Evolutionary conservation across 2,797 vertebrate genomes (phyloP).

Genomic region (Phrynocephalus vlangalii): DNA sequence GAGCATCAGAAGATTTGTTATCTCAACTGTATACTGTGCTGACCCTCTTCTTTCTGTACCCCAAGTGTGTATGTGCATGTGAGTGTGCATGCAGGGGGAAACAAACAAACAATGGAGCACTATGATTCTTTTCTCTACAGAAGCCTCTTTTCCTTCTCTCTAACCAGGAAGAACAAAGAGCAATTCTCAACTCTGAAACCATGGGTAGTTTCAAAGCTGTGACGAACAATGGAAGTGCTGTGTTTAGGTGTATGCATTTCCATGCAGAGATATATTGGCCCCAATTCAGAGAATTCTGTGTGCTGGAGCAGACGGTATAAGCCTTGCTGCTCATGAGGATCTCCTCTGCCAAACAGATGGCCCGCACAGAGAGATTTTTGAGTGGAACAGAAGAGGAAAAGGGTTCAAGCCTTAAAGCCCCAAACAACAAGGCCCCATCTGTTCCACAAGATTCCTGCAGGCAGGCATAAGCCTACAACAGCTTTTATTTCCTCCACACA

Average conservation of each 20-base stretch:
- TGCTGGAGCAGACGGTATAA: slow-evolving; percentile 12
- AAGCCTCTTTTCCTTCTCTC: slow-evolving; percentile 55
- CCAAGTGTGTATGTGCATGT: neutral
- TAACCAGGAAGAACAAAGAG: slow-evolving; percentile 55
- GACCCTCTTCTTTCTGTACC: slow-evolving; percentile 55
- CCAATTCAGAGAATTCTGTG: slow-evolving; percentile 16
- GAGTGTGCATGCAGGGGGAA: neutral
- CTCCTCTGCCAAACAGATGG: slow-evolving; percentile 19
- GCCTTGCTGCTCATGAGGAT: neutral
- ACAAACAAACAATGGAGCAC: slow-evolving; percentile 42
- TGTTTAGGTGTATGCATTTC: slow-evolving; percentile 44
- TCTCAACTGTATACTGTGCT: slow-evolving; percentile 37
- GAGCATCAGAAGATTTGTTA: slow-evolving; percentile 33
- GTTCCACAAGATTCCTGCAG: neutral
- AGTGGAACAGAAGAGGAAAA: neutral
- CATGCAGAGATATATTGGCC: slow-evolving; percentile 36
- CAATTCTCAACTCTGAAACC: slow-evolving; percentile 60
- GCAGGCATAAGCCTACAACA: neutral
- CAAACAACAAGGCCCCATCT: neutral
- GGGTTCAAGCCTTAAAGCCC: neutral
- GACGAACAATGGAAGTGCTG: slow-evolving; percentile 28
- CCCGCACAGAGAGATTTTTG: slow-evolving; percentile 3
- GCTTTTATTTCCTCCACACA: neutral
- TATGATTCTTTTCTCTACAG: slow-evolving; percentile 50
- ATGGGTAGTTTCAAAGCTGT: slow-evolving; percentile 50